Conservation (phyloP, 2,888 invertebrate species). For the Ectemnius cavifrons region DNA sequence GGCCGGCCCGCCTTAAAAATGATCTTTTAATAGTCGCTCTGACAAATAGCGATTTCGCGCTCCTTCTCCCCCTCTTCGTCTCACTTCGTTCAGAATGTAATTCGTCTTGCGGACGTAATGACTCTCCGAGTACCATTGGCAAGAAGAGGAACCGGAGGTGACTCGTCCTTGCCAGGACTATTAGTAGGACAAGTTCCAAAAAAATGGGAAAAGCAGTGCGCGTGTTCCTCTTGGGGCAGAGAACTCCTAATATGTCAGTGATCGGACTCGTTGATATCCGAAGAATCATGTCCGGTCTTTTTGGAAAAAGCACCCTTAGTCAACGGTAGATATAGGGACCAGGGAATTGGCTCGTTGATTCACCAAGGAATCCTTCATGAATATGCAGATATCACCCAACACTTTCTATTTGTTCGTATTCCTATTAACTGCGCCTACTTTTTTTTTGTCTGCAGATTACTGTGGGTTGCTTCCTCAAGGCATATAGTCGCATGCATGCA, state of each 20-base stretch:
- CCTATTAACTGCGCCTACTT: too few relatives aligned
- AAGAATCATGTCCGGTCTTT: slow-evolving; percentile 55
- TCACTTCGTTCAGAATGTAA: too few relatives aligned
- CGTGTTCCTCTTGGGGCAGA: background rate
- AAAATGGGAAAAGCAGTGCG: slow-evolving; percentile 47
- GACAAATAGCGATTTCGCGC: too few relatives aligned
- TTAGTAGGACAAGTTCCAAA: slow-evolving; percentile 37
- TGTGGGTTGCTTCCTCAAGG: too few relatives aligned
- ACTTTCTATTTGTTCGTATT: too few relatives aligned
- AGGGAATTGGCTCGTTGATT: slow-evolving; percentile 56
- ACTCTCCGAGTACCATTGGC: background rate
- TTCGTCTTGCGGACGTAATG: too few relatives aligned
- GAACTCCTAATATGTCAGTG: slow-evolving; percentile 51
- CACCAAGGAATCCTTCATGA: slow-evolving; percentile 25
- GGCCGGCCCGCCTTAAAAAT: too few relatives aligned
- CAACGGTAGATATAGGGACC: slow-evolving; percentile 34
- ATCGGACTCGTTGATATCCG: slow-evolving; percentile 59
- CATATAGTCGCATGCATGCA: too few relatives aligned
- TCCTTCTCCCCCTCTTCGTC: too few relatives aligned
- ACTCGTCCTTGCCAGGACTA: slow-evolving; percentile 32
- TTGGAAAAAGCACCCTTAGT: slow-evolving; percentile 47
- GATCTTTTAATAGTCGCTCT: too few relatives aligned
- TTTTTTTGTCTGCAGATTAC: too few relatives aligned
- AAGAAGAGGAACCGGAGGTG: slow-evolving; percentile 40
- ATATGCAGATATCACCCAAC: too few relatives aligned